phyloP scores from a whole-genome alignment of 2,797 vertebrate species.

The Sternarchorhynchus goeldii region DNA sequence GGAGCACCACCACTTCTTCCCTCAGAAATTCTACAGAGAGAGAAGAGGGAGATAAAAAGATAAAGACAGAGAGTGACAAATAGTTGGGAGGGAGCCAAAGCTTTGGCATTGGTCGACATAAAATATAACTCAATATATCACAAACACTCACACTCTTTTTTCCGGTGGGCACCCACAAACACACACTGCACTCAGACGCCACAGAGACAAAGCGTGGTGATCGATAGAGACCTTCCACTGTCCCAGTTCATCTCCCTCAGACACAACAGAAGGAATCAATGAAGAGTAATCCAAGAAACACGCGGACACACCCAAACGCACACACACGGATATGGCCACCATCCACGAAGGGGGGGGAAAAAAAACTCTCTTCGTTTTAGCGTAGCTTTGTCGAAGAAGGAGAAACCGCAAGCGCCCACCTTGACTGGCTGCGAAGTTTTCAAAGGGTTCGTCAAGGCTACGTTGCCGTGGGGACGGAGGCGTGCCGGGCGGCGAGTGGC shows the following conservation, averaged over 20 bases:
- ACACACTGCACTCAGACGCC: conserved; percentile 15
- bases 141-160: conserved; percentile 36
- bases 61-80: conserved; percentile 34
- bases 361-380: conserved; percentile 7
- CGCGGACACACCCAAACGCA: background rate
- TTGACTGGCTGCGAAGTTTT: conserved; percentile 68
- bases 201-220: conserved; percentile 22
- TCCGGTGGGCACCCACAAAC: conserved; percentile 37
- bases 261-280: conserved; percentile 44
- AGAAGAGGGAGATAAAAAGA: conserved; percentile 22
- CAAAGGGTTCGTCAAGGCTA: conserved; percentile 56
- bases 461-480: background rate
- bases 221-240: conserved; percentile 42
- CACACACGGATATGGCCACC: background rate
- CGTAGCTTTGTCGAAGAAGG: background rate
- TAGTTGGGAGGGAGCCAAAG: background rate
- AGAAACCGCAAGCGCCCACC: conserved; percentile 61
- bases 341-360: background rate
- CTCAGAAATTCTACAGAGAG: conserved; percentile 76
- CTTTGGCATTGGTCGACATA: conserved; percentile 22
- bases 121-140: conserved; percentile 33
- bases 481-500: conserved; percentile 20
- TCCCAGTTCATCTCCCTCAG: conserved; percentile 39
- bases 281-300: conserved; percentile 12
- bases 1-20: conserved; percentile 84